Evolutionary conservation across 1,140 invertebrate genomes (phyloP).

Genomic region (Thaumetopoea pityocampa): DNA sequence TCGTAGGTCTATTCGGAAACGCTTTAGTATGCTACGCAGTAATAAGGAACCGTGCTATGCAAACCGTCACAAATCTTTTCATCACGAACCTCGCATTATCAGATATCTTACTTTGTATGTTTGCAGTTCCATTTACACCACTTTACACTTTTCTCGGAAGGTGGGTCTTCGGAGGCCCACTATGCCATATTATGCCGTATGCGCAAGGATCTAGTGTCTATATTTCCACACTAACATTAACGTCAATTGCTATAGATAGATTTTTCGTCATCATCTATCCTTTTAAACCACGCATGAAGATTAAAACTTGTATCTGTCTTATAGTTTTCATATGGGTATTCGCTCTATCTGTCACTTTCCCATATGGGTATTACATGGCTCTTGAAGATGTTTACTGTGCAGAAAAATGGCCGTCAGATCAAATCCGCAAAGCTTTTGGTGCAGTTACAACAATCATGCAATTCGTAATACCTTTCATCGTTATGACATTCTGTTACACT

Average conservation of each 20-base stretch:
- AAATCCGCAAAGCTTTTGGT: conserved; percentile 87
- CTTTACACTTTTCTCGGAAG: conserved; percentile 92
- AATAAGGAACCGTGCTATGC: conserved; percentile 93
- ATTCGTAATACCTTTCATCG: conserved; percentile 95
- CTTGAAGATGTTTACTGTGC: conserved; percentile 80
- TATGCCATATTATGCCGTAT: conserved; percentile 96
- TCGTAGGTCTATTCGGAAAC: conserved; percentile 94
- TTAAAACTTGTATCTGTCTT: conserved; percentile 87
- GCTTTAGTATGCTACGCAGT: conserved; percentile 95
- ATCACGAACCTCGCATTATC: conserved; percentile 97
- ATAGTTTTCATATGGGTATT: conserved; percentile 94
- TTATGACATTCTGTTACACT: conserved; percentile 96
- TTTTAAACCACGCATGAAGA: conserved; percentile 93
- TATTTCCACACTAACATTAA: conserved; percentile 96
- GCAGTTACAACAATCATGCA: conserved; percentile 91
- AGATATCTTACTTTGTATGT: conserved; percentile 93
- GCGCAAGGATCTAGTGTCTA: conserved; percentile 95
- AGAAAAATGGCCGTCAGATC: conserved; percentile 91
- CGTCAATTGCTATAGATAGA: conserved; percentile 96
- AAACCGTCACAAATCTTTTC: conserved; percentile 98
- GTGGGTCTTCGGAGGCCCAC: conserved; percentile 92
- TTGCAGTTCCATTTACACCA: conserved; percentile 97
- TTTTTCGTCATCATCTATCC: conserved; percentile 98
- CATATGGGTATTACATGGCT: conserved; percentile 83
- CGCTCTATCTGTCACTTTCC: conserved; percentile 90